A percentile compares a stretch with the other conserved stretches of the same genome.
phyloP scores from a whole-genome alignment of 2,888 invertebrate genomes.

The Xylota segnis region DNA sequence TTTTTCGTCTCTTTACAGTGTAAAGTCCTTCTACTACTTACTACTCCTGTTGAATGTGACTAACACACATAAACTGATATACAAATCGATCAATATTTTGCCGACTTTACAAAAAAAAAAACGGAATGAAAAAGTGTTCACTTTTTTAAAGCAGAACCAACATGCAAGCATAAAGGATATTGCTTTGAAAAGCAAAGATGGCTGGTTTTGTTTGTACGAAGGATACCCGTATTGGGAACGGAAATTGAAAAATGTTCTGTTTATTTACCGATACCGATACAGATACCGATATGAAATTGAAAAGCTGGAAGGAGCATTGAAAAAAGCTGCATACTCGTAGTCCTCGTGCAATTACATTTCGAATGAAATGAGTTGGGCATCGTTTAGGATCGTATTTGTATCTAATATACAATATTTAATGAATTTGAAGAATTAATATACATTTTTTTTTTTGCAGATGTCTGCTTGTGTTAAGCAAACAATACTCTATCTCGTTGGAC shows the following conservation, averaged over 20 bases:
- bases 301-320: neutral
- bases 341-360: slow-evolving; percentile 2
- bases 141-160: neutral
- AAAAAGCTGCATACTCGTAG: neutral
- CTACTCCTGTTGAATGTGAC: neutral
- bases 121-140: too few species aligned
- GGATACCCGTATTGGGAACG: neutral
- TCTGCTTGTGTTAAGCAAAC: too few species aligned
- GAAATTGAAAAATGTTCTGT: slow-evolving; percentile 40
- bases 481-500: too few species aligned
- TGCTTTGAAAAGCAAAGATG: slow-evolving; percentile 27
- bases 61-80: neutral
- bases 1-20: slow-evolving; percentile 34
- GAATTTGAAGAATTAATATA: neutral
- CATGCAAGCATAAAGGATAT: slow-evolving; percentile 20
- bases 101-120: neutral
- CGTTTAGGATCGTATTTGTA: too few species aligned
- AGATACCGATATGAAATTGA: slow-evolving; percentile 19
- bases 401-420: too few species aligned
- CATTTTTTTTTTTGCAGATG: neutral
- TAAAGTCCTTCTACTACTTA: neutral
- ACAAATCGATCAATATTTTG: slow-evolving; percentile 1
- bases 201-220: neutral
- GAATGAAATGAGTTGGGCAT: neutral
- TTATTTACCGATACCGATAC: slow-evolving; percentile 15